phyloP scores from a whole-genome alignment of 2,888 invertebrate species.

The Epistrophella euchroma region DNA sequence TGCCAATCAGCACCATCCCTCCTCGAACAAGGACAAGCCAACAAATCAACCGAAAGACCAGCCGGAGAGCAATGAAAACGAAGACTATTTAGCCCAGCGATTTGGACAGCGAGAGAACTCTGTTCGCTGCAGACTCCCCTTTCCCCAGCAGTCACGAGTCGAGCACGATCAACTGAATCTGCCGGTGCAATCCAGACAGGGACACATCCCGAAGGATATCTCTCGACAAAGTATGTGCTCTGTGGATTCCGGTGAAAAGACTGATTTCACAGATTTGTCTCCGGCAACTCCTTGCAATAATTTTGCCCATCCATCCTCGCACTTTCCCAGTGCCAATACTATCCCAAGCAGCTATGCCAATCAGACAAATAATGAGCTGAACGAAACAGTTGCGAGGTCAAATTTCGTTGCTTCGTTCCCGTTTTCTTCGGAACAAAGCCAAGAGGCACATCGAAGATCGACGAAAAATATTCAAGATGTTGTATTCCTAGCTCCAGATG shows the following conservation, averaged over 20 bases:
- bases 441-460: conserved; percentile 83
- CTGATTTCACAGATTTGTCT: conserved; percentile 84
- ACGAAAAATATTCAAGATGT: conserved; percentile 82
- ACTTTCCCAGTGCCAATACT: conserved; percentile 63
- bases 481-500: conserved; percentile 86
- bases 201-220: conserved; percentile 81
- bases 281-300: conserved; percentile 82
- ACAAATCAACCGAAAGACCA: conserved; percentile 75
- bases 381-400: conserved; percentile 71
- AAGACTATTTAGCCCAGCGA: conserved; percentile 86
- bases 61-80: conserved; percentile 81
- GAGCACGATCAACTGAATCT: conserved; percentile 77
- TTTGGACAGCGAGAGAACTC: conserved; percentile 86
- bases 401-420: conserved; percentile 83
- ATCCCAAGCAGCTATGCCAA: conserved; percentile 62
- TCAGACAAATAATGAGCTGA: conserved; percentile 58
- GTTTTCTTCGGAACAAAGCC: conserved; percentile 83
- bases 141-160: conserved; percentile 81
- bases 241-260: conserved; percentile 83
- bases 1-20: conserved; percentile 77
- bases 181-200: conserved; percentile 75
- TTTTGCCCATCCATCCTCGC: conserved; percentile 71
- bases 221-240: conserved; percentile 83
- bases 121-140: conserved; percentile 86
- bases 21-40: conserved; percentile 74